Evolutionary conservation across 2,113 vertebrate species (phyloP), one percentile per base, ranked within the genome.

Genomic region (Arizona elegans): DNA sequence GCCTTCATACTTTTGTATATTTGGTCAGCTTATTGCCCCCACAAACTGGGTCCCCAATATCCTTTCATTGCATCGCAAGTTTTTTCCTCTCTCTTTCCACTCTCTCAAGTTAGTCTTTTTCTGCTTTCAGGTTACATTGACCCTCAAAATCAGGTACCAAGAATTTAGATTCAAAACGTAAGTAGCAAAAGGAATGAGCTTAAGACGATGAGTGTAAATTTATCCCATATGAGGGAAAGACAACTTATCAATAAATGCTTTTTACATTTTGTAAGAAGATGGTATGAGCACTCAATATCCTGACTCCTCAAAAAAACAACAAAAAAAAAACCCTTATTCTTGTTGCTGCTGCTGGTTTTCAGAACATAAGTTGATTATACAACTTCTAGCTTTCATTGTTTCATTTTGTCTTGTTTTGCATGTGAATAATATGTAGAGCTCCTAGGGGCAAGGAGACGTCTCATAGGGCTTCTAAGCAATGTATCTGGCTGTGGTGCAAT

Each of bases 241-340:
- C 75, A 81, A 19, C n/a, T 81, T 19, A 38, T 81, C 70, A 8
- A 81, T 17, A 38, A 21, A 81, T 8, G 33, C 47, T 1, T 81
- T 81, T 81, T 38, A 38, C 3, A 81, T 43, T 43, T 81, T 38
- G 33, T 9, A 43, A 81, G 70, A 38, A 19, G 75, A 21, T 10
- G 75, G 33, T 38, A 43, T 21, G 75, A 81, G 33, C 33, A 43
- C 8, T 81, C 33, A 43, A 17, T 12, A 10, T 24, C 19, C 56
- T 33, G 8, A 56, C 2, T 33, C 3, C 33, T 58, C 1, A 12
- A 33, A 65, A 29, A 9, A 5, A 0, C 52, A 47, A 47, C 3
- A 47, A 47, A 3, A 2, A 43, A 3, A 43, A 43, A 43, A 43
- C 3, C 43, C 43, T 43, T 0, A 0, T 0, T 0, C 7, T 1